Base-by-base conservation (phyloP, 2,113 vertebrate genomes). In the Eurystomus gularis region DNA sequence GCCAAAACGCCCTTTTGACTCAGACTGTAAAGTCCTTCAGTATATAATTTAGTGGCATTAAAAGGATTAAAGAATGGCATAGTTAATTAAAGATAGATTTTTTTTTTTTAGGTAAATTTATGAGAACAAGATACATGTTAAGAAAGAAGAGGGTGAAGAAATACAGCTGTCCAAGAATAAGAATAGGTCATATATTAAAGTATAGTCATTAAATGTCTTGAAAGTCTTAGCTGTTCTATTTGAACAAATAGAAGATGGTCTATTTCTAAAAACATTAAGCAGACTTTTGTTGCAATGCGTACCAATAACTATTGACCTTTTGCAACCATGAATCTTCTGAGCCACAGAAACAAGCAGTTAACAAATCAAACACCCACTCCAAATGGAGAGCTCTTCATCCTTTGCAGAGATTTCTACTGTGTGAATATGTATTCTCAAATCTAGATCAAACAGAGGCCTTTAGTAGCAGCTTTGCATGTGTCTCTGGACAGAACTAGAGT, bases 231-330 rank as follows among this genome's bases (percentile, higher is more conserved):
- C 18, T 85, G 14, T 61, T 79, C 44, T 65, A 89, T 94, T 65
- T 58, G 37, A 51, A 72, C 23, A 85, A 66, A 72, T 11, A 91
- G 44, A 78, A 84, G 72, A 39, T 26, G 26, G 17, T 58, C 52
- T 92, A 23, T 80, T 88, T 78, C 62, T 88, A 37, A 94, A 94
- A 93, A 72, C 6, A 5, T 76, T 61, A 82, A 89, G 58, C 31
- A 87, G 70, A 58, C 23, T 87, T 88, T 49, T 89, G 35, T 85
- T 87, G 70, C 81, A 58, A 35, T 20, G 39, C 4, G 4, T 55
- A 64, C 80, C 75, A 58, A 79, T 86, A 94, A 46, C 70, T 92
- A 92, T 85, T 82, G 95, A 96, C 77, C 91, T 95, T 92, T 72
- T 73, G 54, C 0, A 10, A 73, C 80, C 31, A 13, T 51, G 83